Evolutionary conservation across 2,888 invertebrate species (phyloP), one percentile per base, ranked within the genome.

Genomic region (Drosophila multiciliata): DNA sequence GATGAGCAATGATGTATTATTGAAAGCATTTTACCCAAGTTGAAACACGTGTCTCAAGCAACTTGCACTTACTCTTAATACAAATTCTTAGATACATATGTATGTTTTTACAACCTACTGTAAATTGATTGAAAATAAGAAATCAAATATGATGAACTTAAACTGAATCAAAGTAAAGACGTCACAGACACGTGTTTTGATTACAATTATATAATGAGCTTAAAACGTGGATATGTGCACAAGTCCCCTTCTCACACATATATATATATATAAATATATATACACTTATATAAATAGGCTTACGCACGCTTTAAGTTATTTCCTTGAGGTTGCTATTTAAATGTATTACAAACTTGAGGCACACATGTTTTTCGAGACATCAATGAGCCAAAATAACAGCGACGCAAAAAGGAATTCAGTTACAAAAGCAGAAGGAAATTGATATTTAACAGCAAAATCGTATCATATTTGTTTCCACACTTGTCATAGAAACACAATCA

Each of bases 201-300:
- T 75, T 80, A 80, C 66, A 83, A 80, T 83, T 74, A 74, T 68
- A 55, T 77, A 86, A 83, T 80, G 60, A 77, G 75, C 80, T 83
- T 83, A 68, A 71, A 67, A 67, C 58, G 54, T 32, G 36, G 45
- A 17, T 20, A 20, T 40, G 20, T 58, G 35, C 40, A 45, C 52
- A 70, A 49, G 12, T 17, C n/a, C 32, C 35, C n/a, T 29, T 29
- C 2, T 6, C 3, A n/a, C 4, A 20, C 3, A 52, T 1, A 33
- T 3, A 40, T 4, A 38, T 17, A n/a, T 40, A 4, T 4, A 15
- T 3, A 7, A 23, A 23, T 45, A 1, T 12, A 2, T 42, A 45
- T 7, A 7, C 0, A 26, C 4, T 26, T 4, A 15, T 8, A 23
- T 15, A 40, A 29, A 36, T 26, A 11, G 36, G 33, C 33, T 63